phyloP scores from a whole-genome alignment of 2,888 invertebrate species.

The Plagodis dolabraria region DNA sequence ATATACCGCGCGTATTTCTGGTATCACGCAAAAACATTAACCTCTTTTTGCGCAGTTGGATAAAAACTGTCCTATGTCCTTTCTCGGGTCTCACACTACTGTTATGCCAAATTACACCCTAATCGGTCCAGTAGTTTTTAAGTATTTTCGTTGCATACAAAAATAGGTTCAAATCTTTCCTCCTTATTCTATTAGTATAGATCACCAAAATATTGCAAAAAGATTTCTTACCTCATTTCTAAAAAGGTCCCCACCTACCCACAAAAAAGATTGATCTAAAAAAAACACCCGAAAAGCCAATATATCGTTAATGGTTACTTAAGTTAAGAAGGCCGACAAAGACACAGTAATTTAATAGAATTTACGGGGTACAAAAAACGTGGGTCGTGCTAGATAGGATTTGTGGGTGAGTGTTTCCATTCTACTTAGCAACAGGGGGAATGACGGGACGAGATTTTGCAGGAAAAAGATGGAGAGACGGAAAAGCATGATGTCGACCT shows the following conservation, averaged over 20 bases:
- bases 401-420: slow-evolving; percentile 16
- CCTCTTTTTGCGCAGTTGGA: too few relatives aligned
- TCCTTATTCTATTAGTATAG: too few relatives aligned
- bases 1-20: too few relatives aligned
- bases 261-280: slow-evolving; percentile 1
- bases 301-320: slow-evolving; percentile 5
- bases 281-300: background rate
- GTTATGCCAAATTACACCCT: too few relatives aligned
- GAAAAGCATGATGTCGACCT: background rate
- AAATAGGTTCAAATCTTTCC: too few relatives aligned
- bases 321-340: slow-evolving; percentile 12
- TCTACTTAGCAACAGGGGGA: slow-evolving; percentile 26
- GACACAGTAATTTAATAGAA: slow-evolving; percentile 14
- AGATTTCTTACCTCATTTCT: too few relatives aligned
- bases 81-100: too few relatives aligned
- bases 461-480: background rate
- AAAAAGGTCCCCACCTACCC: background rate
- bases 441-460: slow-evolving; percentile 18
- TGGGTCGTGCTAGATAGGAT: slow-evolving; percentile 13
- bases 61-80: too few relatives aligned
- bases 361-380: slow-evolving; percentile 22
- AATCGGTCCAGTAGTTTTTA: too few relatives aligned
- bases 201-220: too few relatives aligned
- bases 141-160: too few relatives aligned
- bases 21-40: too few relatives aligned